These are phyloP conservation scores for Eleginops maclovinus DNA, from an alignment of 2,113 vertebrate genomes.

Conservation along the genomic window DNA sequence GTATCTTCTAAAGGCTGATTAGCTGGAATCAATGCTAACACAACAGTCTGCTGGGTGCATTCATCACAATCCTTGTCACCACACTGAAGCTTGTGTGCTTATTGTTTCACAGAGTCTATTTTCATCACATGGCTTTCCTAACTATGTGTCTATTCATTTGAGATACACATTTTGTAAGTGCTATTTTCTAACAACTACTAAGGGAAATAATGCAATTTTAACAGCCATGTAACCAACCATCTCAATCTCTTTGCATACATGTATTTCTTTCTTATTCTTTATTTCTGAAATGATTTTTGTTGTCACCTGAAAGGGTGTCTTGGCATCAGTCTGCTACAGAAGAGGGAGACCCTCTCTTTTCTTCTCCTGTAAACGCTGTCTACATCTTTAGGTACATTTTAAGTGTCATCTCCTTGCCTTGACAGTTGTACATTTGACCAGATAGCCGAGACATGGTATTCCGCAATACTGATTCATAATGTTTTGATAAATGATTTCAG, in stretches of 20 bases:
- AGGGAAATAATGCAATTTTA: neutral
- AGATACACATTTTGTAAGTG: neutral
- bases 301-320: conserved; percentile 49
- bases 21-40: conserved; percentile 62
- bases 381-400: conserved; percentile 68
- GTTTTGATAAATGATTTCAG: conserved; percentile 1
- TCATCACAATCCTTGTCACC: conserved; percentile 53
- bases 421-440: neutral
- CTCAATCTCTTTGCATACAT: neutral
- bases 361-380: conserved; percentile 63
- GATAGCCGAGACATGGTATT: neutral
- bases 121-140: conserved; percentile 6
- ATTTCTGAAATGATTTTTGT: conserved; percentile 14
- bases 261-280: neutral
- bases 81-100: conserved; percentile 10
- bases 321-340: conserved; percentile 67
- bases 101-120: conserved; percentile 14
- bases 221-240: neutral
- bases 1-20: conserved; percentile 45
- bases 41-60: conserved; percentile 45
- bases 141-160: neutral
- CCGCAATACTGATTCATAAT: neutral
- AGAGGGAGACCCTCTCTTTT: conserved; percentile 45
- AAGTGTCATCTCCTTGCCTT: neutral
- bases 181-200: neutral